phyloP scores from a whole-genome alignment of 2,888 invertebrate genomes.

The Germaria angustata region DNA sequence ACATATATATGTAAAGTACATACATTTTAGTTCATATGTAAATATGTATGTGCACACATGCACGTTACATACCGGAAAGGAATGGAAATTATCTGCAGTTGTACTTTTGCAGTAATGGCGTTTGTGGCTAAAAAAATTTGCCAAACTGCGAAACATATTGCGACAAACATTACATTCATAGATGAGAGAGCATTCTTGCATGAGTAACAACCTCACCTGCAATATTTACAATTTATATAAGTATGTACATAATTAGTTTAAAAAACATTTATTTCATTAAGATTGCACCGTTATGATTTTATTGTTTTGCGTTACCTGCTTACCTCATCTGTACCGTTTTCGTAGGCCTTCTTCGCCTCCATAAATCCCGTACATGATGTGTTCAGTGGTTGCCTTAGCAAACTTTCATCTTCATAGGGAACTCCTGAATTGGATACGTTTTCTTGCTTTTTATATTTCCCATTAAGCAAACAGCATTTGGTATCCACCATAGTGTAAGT shows the following conservation, averaged over 20 bases:
- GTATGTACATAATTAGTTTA: background rate
- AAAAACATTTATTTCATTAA: background rate
- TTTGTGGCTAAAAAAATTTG: constrained; percentile 94
- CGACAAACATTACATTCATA: constrained; percentile 94
- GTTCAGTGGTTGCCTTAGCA: constrained; percentile 84
- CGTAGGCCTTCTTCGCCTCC: constrained; percentile 86
- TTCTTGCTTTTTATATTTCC: constrained; percentile 32
- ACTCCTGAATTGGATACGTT: background rate
- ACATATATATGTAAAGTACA: background rate
- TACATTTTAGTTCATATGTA: no score
- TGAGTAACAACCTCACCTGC: constrained; percentile 87
- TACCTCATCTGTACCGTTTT: constrained; percentile 89
- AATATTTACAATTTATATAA: constrained; percentile 70
- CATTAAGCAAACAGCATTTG: constrained; percentile 38
- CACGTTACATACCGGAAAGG: constrained; percentile 65
- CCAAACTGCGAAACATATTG: constrained; percentile 91
- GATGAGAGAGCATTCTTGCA: constrained; percentile 92
- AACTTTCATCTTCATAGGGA: constrained; percentile 80
- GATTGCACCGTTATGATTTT: background rate
- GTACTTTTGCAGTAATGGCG: constrained; percentile 86
- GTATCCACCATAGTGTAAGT: constrained; percentile 53
- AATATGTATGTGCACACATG: constrained; percentile 30
- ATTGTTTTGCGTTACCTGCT: constrained; percentile 56
- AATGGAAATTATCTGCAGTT: constrained; percentile 29
- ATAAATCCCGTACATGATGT: constrained; percentile 86